These are phyloP conservation scores for Nomada ferruginata DNA, from an alignment of 2,888 invertebrate genomes.

Conservation along the genomic window DNA sequence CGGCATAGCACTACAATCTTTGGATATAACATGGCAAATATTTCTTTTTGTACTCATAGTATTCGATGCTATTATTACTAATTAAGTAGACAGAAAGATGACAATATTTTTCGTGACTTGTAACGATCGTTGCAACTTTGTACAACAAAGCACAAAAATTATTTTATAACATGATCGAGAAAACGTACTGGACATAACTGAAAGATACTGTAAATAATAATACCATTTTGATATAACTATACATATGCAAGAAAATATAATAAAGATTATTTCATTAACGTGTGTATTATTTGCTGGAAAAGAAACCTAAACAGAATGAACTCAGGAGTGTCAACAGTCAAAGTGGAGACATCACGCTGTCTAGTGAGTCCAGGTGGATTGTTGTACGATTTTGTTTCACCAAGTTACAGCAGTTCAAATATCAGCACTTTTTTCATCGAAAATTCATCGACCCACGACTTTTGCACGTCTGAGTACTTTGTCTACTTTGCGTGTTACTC, in stretches of 20 bases:
- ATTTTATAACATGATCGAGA: background rate
- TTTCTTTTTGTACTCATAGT: background rate
- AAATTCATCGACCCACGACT: too few relatives aligned
- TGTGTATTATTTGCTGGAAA: background rate
- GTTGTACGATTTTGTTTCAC: too few relatives aligned
- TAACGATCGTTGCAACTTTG: background rate
- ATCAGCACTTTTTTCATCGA: too few relatives aligned
- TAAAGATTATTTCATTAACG: background rate
- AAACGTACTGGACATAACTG: background rate
- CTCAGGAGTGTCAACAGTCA: too few relatives aligned
- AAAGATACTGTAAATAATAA: background rate
- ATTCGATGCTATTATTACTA: background rate
- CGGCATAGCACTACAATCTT: too few relatives aligned
- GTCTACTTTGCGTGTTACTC: too few relatives aligned
- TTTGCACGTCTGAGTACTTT: too few relatives aligned
- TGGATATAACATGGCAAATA: background rate
- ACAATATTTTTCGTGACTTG: background rate
- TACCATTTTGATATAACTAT: slow-evolving; percentile 2
- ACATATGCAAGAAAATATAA: background rate
- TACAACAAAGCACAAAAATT: background rate
- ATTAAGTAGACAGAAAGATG: background rate
- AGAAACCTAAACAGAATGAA: too few relatives aligned
- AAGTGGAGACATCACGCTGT: too few relatives aligned
- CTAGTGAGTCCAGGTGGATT: too few relatives aligned
- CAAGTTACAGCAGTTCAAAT: too few relatives aligned